phyloP scores from a whole-genome alignment of 1,140 invertebrate species.

The Cotesia chilonis region DNA sequence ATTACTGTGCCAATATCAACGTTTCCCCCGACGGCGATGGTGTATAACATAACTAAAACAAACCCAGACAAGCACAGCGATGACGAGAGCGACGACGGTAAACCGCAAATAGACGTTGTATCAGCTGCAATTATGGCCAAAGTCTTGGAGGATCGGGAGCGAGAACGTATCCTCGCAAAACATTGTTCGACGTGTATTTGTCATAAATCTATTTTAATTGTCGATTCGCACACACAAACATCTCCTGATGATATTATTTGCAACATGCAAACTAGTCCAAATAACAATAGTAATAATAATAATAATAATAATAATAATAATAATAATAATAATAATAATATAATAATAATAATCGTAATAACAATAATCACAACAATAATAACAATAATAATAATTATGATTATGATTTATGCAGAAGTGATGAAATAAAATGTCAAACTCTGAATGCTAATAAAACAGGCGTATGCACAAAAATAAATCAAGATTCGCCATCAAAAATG shows the following conservation, averaged over 20 bases:
- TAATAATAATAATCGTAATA: not conserved
- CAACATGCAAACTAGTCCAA: conserved; percentile 25
- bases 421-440: conserved; percentile 9
- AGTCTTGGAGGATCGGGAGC: conserved; percentile 86
- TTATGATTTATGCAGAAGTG: not conserved
- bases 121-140: conserved; percentile 93
- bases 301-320: too few species aligned
- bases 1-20: conserved; percentile 85
- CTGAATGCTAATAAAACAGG: conserved; percentile 4
- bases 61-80: conserved; percentile 52
- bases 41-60: conserved; percentile 75
- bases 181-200: conserved; percentile 85
- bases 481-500: conserved; percentile 19
- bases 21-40: conserved; percentile 89
- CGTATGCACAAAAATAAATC: conserved; percentile 11
- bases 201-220: conserved; percentile 60
- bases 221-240: conserved; percentile 52
- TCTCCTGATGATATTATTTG: conserved; percentile 1
- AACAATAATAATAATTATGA: not conserved
- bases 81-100: conserved; percentile 66
- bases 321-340: too few species aligned
- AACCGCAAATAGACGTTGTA: conserved; percentile 76
- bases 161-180: conserved; percentile 74
- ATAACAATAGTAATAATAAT: not conserved
- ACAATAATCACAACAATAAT: not conserved